A percentile compares a stretch with the other conserved stretches of the same genome.
Evolutionary conservation across 2,888 invertebrate species (phyloP).

Genomic region (Abrostola tripartita): DNA sequence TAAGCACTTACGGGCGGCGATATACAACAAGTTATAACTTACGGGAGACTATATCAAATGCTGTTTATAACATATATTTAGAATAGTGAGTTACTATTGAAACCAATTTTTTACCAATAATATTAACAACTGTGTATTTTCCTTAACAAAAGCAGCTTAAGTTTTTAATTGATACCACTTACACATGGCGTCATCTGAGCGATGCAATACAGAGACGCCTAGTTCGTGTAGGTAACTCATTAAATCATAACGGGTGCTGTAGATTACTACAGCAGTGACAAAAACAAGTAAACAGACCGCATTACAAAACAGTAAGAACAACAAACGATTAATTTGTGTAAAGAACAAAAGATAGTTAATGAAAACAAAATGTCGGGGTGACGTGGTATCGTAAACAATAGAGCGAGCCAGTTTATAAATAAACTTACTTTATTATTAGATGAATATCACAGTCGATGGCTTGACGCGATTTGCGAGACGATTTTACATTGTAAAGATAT

Average conservation of each 20-base stretch:
- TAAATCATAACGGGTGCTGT: conserved; percentile 9
- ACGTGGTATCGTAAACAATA: conserved; percentile 51
- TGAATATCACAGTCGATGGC: conserved; percentile 28
- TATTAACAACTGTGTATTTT: too few species aligned
- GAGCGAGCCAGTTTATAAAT: conserved; percentile 35
- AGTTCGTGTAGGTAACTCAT: neutral
- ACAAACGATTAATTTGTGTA: conserved; percentile 36
- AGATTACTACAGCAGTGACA: conserved; percentile 22
- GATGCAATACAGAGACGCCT: neutral
- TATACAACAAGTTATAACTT: neutral
- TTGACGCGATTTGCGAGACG: conserved; percentile 24
- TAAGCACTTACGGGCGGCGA: too few species aligned
- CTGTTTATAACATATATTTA: conserved; percentile 2
- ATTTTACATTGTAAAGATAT: conserved; percentile 13
- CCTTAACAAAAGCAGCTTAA: too few species aligned
- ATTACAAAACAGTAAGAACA: conserved; percentile 24
- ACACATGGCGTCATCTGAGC: too few species aligned
- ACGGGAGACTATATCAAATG: neutral
- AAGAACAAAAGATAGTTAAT: conserved; percentile 52
- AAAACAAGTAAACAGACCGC: conserved; percentile 23
- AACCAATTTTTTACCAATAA: too few species aligned
- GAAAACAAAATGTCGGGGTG: conserved; percentile 51
- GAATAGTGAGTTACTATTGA: too few species aligned
- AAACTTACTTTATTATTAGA: conserved; percentile 40
- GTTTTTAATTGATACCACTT: too few species aligned